Base-by-base conservation (phyloP, 1,140 invertebrate species). In the Streblospio benedicti region DNA sequence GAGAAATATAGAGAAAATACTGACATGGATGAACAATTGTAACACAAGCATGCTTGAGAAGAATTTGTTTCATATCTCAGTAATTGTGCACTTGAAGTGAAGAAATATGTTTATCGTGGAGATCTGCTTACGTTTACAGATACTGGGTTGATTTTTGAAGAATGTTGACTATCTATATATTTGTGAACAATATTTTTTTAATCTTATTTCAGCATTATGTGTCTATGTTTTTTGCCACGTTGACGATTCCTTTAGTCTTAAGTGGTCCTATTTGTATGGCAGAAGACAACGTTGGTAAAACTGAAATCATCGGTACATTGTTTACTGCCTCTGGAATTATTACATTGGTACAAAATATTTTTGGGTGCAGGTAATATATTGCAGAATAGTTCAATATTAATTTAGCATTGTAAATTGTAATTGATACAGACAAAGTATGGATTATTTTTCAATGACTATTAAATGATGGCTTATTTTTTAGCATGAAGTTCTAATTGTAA, bases 291-390 rank as follows among this genome's bases (percentile, higher is more conserved):
- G 61, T 63, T 2, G 61, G 61, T 9, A 59, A 63, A 31, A 63
- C 49, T 45, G 56, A 63, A 27, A 59, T 63, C 9, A 63, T 44
- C n/a, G 61, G 61, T 2, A 63, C 61, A 1, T 25, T 63, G 33
- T 63, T 63, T 54, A 57, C 59, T 4, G 57, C 61, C 18, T 63
- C 61, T 2, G 61, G 61, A 14, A 32, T 63, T 23, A 63, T 63
- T 25, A 63, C 61, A 3, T 38, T 63, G 12, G 12, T 63, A 38
- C 61, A 63, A 32, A 59, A 33, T 14, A 43, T 51, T 18, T 52
- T 63, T 50, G 61, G 61, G 20, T 27, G 44, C 35, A 59, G 61
- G 61, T 63, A 47, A 27, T 49, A 1, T 12, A 12, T 12, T 18
- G 38, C 38, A 12, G 38, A 41, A 41, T 41, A 41, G 12, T 41